These are phyloP conservation scores for Leptopilina myrica DNA, from an alignment of 2,888 invertebrate species.

Conservation along the genomic window DNA sequence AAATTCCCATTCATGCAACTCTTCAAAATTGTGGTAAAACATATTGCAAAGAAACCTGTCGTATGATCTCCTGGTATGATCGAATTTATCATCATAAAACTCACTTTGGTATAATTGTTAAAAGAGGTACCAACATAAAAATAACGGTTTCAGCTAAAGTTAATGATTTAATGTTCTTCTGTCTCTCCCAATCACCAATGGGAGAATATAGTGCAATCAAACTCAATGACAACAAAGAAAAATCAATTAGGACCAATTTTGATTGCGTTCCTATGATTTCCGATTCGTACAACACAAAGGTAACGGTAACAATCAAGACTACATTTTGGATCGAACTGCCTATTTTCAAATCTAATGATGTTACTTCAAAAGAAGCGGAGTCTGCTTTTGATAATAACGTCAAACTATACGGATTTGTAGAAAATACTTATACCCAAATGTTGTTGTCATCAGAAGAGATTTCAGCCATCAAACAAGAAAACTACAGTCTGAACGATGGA, in stretches of 20 bases:
- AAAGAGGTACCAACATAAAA: too few species aligned
- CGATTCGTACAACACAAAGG: not conserved
- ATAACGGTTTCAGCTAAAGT: too few species aligned
- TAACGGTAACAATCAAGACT: not conserved
- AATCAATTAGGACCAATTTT: not conserved
- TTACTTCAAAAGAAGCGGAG: not conserved
- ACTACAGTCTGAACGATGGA: not conserved
- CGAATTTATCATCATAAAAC: too few species aligned
- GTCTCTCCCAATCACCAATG: too few species aligned
- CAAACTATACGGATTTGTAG: not conserved
- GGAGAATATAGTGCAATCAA: too few species aligned
- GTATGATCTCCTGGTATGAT: too few species aligned
- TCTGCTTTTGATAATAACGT: not conserved
- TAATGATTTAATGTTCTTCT: too few species aligned
- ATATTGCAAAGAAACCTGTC: too few species aligned
- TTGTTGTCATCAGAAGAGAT: not conserved
- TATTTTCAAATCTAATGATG: not conserved
- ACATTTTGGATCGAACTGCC: not conserved
- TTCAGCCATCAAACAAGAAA: not conserved
- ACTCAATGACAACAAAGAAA: too few species aligned
- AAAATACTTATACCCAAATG: not conserved
- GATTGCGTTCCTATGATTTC: not conserved
- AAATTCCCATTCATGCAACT: too few species aligned
- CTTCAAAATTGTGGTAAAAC: too few species aligned
- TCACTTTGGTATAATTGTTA: too few species aligned